Evolutionary conservation across 1,140 invertebrate genomes (phyloP), one percentile per base, ranked within the genome.

Genomic region (Maconellicoccus hirsutus): DNA sequence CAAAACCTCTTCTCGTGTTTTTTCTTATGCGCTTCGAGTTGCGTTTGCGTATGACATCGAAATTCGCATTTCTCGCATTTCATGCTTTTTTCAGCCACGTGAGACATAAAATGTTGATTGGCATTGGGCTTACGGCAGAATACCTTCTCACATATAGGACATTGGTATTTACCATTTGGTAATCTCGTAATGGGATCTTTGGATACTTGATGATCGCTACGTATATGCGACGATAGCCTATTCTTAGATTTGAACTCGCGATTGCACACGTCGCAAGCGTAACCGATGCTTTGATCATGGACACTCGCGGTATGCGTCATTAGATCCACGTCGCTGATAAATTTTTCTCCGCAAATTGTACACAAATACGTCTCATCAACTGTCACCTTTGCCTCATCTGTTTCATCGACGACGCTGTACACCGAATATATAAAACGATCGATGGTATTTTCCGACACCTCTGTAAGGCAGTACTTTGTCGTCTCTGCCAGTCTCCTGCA

Each of bases 221-320:
- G 70, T 23, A 72, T 19, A 14, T 72, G 72, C 4, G 63, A 22
- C 3, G 63, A 52, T 21, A 72, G 70, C 14, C 66, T 74, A n/a
- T 73, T 73, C 71, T 82, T 82, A 69, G 82, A 79, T 71, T 82
- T 80, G 73, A 85, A 85, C 0, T 77, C 78, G 75, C 84, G 83
- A 1, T 83, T 84, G 78, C 89, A 89, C 76, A 78, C 14, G 0
- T 77, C 73, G 69, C 78, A 79, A 22, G 42, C 25, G 71, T 76
- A 77, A 66, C 70, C 19, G 61, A 23, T 66, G 14, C 33, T 6
- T 38, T 38, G 6, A 19, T 52, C n/a, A 16, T 52, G 42, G 6
- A 19, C 42, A 16, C 2, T 8, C 2, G 16, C 42, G n/a, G 4
- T 19, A 16, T 52, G 42, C 42, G 6, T 16, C 2, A 3, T 3